A percentile compares a stretch with the other conserved stretches of the same genome.
phyloP scores from a whole-genome alignment of 2,888 invertebrate genomes.

The Synanthedon formicaeformis region DNA sequence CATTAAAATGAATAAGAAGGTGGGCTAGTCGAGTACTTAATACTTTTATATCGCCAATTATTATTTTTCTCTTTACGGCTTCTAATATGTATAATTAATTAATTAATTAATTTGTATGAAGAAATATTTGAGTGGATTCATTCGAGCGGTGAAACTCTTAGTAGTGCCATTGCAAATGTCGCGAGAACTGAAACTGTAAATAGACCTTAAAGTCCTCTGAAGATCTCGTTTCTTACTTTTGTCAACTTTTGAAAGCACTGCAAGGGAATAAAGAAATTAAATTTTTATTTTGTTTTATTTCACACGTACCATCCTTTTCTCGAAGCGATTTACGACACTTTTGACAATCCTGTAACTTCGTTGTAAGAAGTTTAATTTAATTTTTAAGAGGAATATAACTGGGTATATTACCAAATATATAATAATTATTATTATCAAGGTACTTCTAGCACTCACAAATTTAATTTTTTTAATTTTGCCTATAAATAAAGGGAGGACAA shows the following conservation, averaged over 20 bases:
- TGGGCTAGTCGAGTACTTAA: conserved; percentile 22
- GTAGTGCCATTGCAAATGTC: conserved; percentile 38
- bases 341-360: no score
- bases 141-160: conserved; percentile 10
- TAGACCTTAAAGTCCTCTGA: conserved; percentile 17
- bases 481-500: no score
- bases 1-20: conserved; percentile 6
- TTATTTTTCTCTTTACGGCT: conserved; percentile 6
- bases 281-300: background rate
- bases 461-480: no score
- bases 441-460: no score
- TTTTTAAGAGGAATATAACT: no score
- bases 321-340: no score
- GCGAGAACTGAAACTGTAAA: conserved; percentile 4
- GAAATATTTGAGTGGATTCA: conserved; percentile 3
- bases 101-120: background rate
- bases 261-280: conserved; percentile 43
- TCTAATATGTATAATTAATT: background rate
- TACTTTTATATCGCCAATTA: conserved; percentile 3
- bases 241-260: conserved; percentile 53
- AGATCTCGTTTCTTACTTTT: conserved; percentile 53
- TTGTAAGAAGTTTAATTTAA: no score
- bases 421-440: no score
- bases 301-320: background rate
- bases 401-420: no score